Evolutionary conservation across 2,797 vertebrate genomes (phyloP), one percentile per base, ranked within the genome.

Genomic region (Cynopterus sphinx): DNA sequence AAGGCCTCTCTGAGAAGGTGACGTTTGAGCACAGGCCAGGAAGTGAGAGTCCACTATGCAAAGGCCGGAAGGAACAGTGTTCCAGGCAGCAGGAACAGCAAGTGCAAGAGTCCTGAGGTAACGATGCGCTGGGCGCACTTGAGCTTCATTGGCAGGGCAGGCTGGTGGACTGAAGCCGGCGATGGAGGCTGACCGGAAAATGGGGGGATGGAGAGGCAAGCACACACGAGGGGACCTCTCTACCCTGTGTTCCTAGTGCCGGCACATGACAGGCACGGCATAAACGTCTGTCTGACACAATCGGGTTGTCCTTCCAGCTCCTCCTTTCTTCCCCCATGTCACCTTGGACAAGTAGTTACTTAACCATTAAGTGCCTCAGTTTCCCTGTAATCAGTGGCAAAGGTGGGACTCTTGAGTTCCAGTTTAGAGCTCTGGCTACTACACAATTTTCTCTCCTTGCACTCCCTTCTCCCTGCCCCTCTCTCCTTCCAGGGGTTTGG

Each of bases 101-200:
- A 19, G 19, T 24, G 3, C 46, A 26, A 31, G 53, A 53, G 39
- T 9, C 46, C 78, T 0, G 39, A 59, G 39, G 9, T 10, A 9
- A 55, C 73, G 26, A 43, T 0, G 22, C 4, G 0, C 68, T 61
- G 10, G 59, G 24, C 10, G 31, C 24, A 2, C 24, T 5, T 28
- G 67, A 71, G 78, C 78, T 3, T 22, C 41, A 16, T 28, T 5
- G 8, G 49, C 15, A 17, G 43, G 70, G 82, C 15, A 12, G 53
- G 12, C 41, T 6, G 3, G 5, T 7, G 81, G 41, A 15, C 49
- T 21, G 49, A 7, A 49, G 33, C 7, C 21, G 49, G 15, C 22
- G 6, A 6, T 4, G 5, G 61, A 61, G 33, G 15, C 43, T 0
- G 24, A 8, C 53, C 28, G 5, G 51, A 53, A n/a, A 63, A 19